These are phyloP conservation scores for Malthinus flaveolus DNA, from an alignment of 2,888 invertebrate species.

Conservation along the genomic window DNA sequence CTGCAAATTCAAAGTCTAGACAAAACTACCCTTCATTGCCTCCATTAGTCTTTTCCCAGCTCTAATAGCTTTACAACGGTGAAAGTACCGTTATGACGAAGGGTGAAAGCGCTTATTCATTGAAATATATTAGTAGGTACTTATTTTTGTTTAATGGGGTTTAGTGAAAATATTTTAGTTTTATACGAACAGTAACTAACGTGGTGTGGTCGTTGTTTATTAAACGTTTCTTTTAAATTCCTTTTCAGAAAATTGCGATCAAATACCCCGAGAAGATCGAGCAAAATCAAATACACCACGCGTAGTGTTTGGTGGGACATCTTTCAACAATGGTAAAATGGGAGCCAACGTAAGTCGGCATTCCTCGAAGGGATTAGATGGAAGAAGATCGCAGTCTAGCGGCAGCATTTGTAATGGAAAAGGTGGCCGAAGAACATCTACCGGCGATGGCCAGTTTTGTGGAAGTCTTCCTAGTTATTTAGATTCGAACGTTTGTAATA, in stretches of 20 bases:
- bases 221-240: not conserved
- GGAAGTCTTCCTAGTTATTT: slow-evolving; percentile 72
- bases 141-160: too few relatives aligned
- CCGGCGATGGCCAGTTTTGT: slow-evolving; percentile 51
- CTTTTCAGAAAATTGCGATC: slow-evolving; percentile 25
- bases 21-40: too few relatives aligned
- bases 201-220: too few relatives aligned
- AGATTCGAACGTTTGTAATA: slow-evolving; percentile 56
- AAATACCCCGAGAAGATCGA: slow-evolving; percentile 15
- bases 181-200: too few relatives aligned
- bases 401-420: slow-evolving; percentile 71
- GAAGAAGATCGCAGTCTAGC: slow-evolving; percentile 72
- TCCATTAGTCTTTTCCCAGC: too few relatives aligned
- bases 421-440: slow-evolving; percentile 38
- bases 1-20: too few relatives aligned
- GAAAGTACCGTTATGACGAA: too few relatives aligned
- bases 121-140: too few relatives aligned
- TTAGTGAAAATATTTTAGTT: too few relatives aligned
- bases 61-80: too few relatives aligned
- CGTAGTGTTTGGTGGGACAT: slow-evolving; percentile 43
- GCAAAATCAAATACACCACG: slow-evolving; percentile 25
- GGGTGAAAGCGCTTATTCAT: too few relatives aligned
- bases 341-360: slow-evolving; percentile 80
- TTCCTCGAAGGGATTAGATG: slow-evolving; percentile 72
- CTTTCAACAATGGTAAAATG: slow-evolving; percentile 62